A percentile compares a stretch with the other conserved stretches of the same genome.
These are phyloP conservation scores for Poecile atricapillus DNA, from an alignment of 2,113 vertebrate genomes.

Conservation along the genomic window DNA sequence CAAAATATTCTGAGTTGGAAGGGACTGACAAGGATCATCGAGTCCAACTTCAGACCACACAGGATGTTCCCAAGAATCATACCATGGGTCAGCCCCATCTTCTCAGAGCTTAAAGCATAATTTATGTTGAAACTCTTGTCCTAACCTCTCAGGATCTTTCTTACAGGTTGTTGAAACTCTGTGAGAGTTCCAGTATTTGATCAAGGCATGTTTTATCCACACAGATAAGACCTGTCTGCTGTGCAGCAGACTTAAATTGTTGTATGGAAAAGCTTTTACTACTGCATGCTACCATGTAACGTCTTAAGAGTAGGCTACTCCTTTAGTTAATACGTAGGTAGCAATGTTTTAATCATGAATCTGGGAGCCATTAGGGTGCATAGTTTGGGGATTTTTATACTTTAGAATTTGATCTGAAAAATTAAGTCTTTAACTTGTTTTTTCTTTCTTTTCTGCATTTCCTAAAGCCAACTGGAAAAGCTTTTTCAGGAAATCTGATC, in stretches of 20 bases:
- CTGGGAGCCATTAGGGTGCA: background rate
- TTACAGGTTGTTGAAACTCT: background rate
- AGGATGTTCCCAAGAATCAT: background rate
- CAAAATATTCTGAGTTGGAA: background rate
- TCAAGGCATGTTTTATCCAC: background rate
- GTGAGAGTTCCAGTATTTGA: background rate
- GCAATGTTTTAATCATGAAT: background rate
- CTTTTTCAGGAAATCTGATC: constrained; percentile 42
- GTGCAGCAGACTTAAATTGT: background rate
- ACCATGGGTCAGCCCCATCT: background rate
- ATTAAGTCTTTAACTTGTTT: background rate
- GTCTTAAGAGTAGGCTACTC: background rate
- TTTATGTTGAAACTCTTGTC: background rate
- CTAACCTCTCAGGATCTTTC: background rate
- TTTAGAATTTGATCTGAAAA: background rate
- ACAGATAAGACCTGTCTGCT: background rate
- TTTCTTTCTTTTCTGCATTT: background rate
- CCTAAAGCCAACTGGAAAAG: constrained; percentile 72
- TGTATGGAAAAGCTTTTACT: background rate
- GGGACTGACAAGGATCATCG: fast-evolving
- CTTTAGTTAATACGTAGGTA: background rate
- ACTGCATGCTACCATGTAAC: background rate
- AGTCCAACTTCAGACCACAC: background rate
- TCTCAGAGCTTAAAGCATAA: background rate
- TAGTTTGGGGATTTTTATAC: background rate